Base-by-base conservation (phyloP, 2,113 vertebrate species). In the Anser brachyrhynchus region DNA sequence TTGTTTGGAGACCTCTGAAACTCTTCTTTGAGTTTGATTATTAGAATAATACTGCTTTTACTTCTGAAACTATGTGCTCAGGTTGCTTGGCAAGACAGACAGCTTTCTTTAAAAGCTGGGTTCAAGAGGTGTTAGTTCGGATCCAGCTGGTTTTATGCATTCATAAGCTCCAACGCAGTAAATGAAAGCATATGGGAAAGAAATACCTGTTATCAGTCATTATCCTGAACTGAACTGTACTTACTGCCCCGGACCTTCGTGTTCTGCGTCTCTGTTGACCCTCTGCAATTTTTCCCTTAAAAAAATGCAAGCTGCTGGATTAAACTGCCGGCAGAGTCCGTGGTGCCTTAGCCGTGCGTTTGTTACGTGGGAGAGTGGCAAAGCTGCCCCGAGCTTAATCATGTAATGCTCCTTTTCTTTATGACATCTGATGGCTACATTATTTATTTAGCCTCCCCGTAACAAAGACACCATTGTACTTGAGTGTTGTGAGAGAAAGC, bases 271-370 rank as follows among this genome's bases (percentile, higher is more conserved):
- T 74, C 74, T 52, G 14, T 3, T 58, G 44, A 11, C 4, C 13
- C 31, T 21, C 7, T 5, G 59, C 33, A 10, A 33, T 37, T 74
- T 92, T 44, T 49, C 13, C 57, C 49, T 39, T 7, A 21, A 44
- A 35, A 46, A 31, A 17, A 0, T 4, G 1, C 29, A 1, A 2
- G 0, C 23, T 23, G 37, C 80, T 9, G 26, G 62, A 9, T n/a
- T 5, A 3, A 4, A 29, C 66, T 1, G 5, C 55, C 20, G 51
- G 37, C 70, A 55, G 78, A 35, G n/a, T 0, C 21, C 4, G 13
- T 0, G 0, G 7, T 73, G 11, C 78, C 73, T 7, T 3, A 0
- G 16, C 73, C 16, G 17, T 6, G 0, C 5, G 0, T 6, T 5
- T 33, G 64, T 72, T 49, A 8, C 26, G 5, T 49, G 70, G 39